Evolutionary conservation across 2,797 vertebrate species (phyloP).

Genomic region (Okamejei kenojei): DNA sequence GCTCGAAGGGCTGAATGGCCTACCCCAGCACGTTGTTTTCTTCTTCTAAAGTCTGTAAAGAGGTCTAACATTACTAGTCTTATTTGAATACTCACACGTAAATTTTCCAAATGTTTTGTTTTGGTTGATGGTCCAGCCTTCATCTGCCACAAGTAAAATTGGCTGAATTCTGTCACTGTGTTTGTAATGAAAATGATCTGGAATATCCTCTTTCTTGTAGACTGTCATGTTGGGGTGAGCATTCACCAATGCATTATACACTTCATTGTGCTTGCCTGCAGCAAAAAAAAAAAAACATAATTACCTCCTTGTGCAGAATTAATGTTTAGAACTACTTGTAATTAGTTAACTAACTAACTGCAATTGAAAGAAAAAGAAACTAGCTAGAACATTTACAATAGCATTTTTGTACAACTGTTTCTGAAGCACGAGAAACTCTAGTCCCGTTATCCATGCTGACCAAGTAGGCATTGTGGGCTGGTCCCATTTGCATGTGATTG

Average conservation of each 20-base stretch:
- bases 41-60: neutral
- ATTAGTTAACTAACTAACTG: neutral
- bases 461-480: no score
- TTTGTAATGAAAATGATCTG: slow-evolving; percentile 70
- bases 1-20: no score
- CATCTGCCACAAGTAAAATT: slow-evolving; percentile 71
- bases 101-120: slow-evolving; percentile 64
- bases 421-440: neutral
- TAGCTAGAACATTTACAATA: neutral
- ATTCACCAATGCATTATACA: slow-evolving; percentile 63
- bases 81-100: slow-evolving; percentile 63
- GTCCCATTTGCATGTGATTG: no score
- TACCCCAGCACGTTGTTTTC: no score
- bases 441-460: no score
- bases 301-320: neutral
- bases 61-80: neutral
- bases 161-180: slow-evolving; percentile 75
- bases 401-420: neutral
- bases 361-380: neutral
- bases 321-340: neutral
- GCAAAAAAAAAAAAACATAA: slow-evolving; percentile 33
- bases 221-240: slow-evolving; percentile 78
- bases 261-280: slow-evolving; percentile 73
- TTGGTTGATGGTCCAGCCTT: slow-evolving; percentile 77
- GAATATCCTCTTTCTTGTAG: slow-evolving; percentile 77